A percentile compares a stretch with the other conserved stretches of the same genome.
Evolutionary conservation across 2,113 vertebrate genomes (phyloP).

Genomic region (Podarcis cretensis): DNA sequence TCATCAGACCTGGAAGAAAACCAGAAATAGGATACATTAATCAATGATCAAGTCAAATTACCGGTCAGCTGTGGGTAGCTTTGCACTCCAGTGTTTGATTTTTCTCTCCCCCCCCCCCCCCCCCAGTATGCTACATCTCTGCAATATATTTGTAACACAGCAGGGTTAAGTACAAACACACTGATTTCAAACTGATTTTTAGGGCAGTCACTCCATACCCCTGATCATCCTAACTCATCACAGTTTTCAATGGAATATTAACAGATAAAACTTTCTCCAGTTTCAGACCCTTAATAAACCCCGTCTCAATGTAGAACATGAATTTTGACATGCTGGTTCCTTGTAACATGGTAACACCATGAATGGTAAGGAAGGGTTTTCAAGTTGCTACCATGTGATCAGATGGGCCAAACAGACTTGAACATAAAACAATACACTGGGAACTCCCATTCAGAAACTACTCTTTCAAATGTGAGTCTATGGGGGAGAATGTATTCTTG

Average conservation of each 20-base stretch:
- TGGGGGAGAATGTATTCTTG: too few relatives aligned
- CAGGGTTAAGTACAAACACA: neutral
- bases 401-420: neutral
- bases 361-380: neutral
- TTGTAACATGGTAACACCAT: too few relatives aligned
- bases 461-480: neutral
- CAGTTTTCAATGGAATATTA: constrained; percentile 59
- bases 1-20: constrained; percentile 88
- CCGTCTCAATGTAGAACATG: constrained; percentile 11
- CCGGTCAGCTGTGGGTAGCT: neutral
- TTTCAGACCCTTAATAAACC: neutral
- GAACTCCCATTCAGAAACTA: neutral
- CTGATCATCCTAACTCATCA: constrained; percentile 53
- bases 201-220: neutral
- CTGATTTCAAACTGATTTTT: neutral
- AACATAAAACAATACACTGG: neutral
- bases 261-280: constrained; percentile 46
- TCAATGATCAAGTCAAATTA: neutral
- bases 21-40: constrained; percentile 59
- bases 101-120: fast-evolving
- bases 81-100: neutral
- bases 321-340: constrained; percentile 9
- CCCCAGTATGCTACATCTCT: neutral
- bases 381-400: neutral
- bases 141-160: neutral